phyloP scores from a whole-genome alignment of 2,113 vertebrate genomes.

The Sander vitreus region DNA sequence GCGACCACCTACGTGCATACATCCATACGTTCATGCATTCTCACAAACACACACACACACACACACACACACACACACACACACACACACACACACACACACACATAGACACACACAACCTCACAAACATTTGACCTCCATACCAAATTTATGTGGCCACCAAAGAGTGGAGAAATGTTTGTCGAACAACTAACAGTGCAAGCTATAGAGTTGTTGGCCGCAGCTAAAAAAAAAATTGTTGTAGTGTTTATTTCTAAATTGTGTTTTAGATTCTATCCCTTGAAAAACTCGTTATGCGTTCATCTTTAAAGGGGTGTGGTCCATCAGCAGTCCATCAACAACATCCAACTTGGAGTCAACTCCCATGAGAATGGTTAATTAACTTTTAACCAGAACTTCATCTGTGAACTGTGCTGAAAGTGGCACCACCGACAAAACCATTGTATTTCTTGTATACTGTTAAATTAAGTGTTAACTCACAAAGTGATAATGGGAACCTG shows the following conservation, averaged over 20 bases:
- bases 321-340: neutral
- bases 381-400: neutral
- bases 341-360: neutral
- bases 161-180: too few relatives aligned
- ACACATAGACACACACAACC: too few relatives aligned
- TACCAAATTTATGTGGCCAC: too few relatives aligned
- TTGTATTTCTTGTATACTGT: neutral
- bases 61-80: too few relatives aligned
- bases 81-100: too few relatives aligned
- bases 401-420: slow-evolving; percentile 4
- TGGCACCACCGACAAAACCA: neutral
- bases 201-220: too few relatives aligned
- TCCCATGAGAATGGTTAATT: neutral
- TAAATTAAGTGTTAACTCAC: neutral
- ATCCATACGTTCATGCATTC: too few relatives aligned
- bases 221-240: too few relatives aligned
- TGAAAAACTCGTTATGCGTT: neutral
- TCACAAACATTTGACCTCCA: too few relatives aligned
- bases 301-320: neutral
- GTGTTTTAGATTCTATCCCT: neutral
- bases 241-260: slow-evolving; percentile 11
- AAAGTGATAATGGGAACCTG: neutral
- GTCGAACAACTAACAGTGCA: too few relatives aligned
- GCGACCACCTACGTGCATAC: too few relatives aligned
- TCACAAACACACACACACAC: too few relatives aligned